Base-by-base conservation (phyloP, 2,888 invertebrate genomes). In the Agrochola litura region DNA sequence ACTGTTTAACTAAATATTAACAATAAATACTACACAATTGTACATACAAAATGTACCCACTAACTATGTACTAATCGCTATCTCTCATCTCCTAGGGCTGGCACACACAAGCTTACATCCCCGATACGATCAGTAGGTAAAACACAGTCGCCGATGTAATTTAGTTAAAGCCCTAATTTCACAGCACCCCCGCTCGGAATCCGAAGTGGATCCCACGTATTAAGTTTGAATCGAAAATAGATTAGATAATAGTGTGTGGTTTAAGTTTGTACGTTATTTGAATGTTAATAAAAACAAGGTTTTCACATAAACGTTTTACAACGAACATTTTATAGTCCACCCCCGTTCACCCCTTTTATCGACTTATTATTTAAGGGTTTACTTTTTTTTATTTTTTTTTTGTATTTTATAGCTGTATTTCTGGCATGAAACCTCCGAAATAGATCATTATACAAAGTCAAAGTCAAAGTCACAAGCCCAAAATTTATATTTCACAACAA, bases 131-230 rank as follows among this genome's bases (percentile, higher is more conserved):
- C 92, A 86, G 83, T 85, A 89, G 89, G 89, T 91, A 91, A 91
- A 75, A 90, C 81, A 88, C 85, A 84, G 83, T 60, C 88, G 86
- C 86, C 86, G 80, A 91, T 92, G 89, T 92, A 92, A 94, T 93
- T 92, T 90, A 91, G 92, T 93, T 92, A 91, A 90, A 90, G 83
- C 89, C 89, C 89, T 90, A 92, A 93, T 93, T 92, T 89, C 79
- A 76, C 79, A 78, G 82, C 72, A 69, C 68, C 86, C 86, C 78
- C 82, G 64, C 69, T 63, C 82, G 46, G 77, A 86, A 89, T 88
- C 79, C 70, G 56, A 77, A 80, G 61, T 65, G 41, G 54, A 68
- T 75, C 41, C 60, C 66, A 68, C 69, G 76, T 69, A 77, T 79
- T 86, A 80, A 81, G 76, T 76, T 76, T 64, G 74, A 76, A 83